Evolutionary conservation across 2,113 vertebrate species (phyloP).

Genomic region (Petaurus breviceps): DNA sequence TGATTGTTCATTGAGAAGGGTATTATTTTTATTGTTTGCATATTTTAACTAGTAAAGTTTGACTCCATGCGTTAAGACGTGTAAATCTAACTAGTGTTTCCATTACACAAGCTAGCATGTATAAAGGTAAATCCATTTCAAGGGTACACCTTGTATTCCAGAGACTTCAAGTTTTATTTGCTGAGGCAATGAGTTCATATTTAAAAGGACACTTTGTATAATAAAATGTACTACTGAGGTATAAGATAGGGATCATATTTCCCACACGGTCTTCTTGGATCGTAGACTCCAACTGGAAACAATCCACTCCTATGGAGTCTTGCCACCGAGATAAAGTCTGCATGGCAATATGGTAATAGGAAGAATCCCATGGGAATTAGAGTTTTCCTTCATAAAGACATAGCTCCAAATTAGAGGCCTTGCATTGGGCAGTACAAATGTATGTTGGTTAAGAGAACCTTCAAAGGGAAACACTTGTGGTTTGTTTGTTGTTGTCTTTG

Average conservation of each 20-base stretch:
- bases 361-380: neutral
- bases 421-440: conserved; percentile 1
- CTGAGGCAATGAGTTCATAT: neutral
- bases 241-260: neutral
- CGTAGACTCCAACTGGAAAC: conserved; percentile 26
- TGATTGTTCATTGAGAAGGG: neutral
- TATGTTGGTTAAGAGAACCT: neutral
- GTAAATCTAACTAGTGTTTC: neutral
- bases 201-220: neutral
- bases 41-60: neutral
- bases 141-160: neutral
- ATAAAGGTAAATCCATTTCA: neutral
- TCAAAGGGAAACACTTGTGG: neutral
- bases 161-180: neutral
- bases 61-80: neutral
- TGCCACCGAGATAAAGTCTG: neutral
- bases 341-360: neutral
- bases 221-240: neutral
- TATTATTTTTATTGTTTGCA: neutral
- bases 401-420: conserved; percentile 2
- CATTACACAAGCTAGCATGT: neutral
- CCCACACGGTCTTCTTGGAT: conserved; percentile 12
- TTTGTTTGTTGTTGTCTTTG: neutral
- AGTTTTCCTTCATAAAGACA: neutral
- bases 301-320: neutral